These are phyloP conservation scores for Gonocerus acuteangulatus DNA, from an alignment of 2,888 invertebrate species.

Conservation along the genomic window DNA sequence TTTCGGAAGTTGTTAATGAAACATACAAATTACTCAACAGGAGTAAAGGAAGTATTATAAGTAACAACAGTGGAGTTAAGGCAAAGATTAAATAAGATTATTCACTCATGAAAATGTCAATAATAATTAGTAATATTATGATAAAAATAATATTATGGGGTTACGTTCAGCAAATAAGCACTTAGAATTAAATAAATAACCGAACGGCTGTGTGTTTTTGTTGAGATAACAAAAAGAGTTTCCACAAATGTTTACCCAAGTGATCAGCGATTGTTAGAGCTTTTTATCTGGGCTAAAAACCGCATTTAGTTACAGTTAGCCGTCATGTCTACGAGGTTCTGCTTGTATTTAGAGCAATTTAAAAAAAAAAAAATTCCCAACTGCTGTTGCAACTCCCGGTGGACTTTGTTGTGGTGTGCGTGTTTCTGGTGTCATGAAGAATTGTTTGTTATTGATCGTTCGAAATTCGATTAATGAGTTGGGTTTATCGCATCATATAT, in stretches of 20 bases:
- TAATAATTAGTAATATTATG: background rate
- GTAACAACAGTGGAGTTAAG: background rate
- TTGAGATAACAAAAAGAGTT: slow-evolving; percentile 1
- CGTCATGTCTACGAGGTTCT: background rate
- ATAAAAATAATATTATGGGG: background rate
- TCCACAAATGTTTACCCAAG: background rate
- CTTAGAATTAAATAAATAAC: background rate
- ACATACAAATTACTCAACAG: no score
- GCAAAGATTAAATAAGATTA: background rate
- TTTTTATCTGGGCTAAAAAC: background rate
- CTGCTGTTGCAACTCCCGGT: no score
- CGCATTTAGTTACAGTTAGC: background rate
- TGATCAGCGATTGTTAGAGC: slow-evolving; percentile 1
- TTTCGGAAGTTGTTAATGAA: no score
- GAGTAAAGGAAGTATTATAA: background rate
- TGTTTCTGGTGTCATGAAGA: no score
- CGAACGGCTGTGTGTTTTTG: background rate
- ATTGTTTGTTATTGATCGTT: no score
- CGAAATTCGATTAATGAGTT: no score
- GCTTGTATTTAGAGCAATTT: no score
- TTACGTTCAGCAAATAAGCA: background rate
- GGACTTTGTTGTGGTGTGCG: no score
- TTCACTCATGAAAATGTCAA: background rate
- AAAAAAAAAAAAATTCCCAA: no score
- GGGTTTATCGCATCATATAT: no score